phyloP scores from a whole-genome alignment of 2,888 invertebrate species.

The Cyaniris semiargus region DNA sequence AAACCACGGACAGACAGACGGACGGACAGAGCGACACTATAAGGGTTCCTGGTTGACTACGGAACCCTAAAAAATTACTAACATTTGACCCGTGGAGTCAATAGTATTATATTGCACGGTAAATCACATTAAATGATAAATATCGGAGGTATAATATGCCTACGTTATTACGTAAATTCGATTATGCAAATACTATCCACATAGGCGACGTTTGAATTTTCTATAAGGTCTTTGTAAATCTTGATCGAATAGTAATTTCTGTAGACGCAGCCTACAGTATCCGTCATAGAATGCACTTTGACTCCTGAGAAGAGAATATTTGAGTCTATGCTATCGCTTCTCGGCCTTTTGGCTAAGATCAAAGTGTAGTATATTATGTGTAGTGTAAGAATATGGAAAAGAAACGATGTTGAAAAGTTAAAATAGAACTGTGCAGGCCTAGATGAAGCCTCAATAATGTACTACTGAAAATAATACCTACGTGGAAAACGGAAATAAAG shows the following conservation, averaged over 20 bases:
- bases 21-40: too few relatives aligned
- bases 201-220: constrained; percentile 14
- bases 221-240: neutral
- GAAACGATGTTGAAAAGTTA: too few relatives aligned
- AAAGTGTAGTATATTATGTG: too few relatives aligned
- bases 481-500: too few relatives aligned
- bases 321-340: too few relatives aligned
- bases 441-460: too few relatives aligned
- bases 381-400: too few relatives aligned
- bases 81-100: constrained; percentile 4
- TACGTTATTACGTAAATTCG: constrained; percentile 16
- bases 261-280: neutral
- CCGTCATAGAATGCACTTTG: neutral
- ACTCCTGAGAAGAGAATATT: neutral
- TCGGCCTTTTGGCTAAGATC: too few relatives aligned
- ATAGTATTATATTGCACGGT: constrained; percentile 11
- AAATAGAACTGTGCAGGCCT: too few relatives aligned
- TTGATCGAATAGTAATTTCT: constrained; percentile 16
- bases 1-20: too few relatives aligned
- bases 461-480: too few relatives aligned
- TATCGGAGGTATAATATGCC: neutral
- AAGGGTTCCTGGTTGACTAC: too few relatives aligned
- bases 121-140: constrained; percentile 18
- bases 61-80: constrained; percentile 20
- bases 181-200: constrained; percentile 16